Percentiles rank a stretch among this genome's conserved stretches.
Evolutionary conservation across 2,888 invertebrate species (phyloP).

Genomic region (Altica lythri): DNA sequence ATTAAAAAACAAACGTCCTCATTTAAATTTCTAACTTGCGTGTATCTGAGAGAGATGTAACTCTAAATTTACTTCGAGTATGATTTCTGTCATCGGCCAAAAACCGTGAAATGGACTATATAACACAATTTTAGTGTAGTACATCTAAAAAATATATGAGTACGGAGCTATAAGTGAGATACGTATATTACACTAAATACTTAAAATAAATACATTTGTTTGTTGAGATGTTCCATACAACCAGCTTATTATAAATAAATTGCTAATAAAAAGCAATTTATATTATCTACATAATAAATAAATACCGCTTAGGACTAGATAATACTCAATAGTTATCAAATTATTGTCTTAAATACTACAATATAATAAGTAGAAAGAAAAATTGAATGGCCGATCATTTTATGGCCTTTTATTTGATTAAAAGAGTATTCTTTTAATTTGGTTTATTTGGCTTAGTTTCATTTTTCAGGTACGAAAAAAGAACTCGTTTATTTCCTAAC

Average conservation of each 20-base stretch:
- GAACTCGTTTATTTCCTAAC: conserved; percentile 58
- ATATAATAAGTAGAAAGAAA: neutral
- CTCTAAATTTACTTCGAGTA: too few relatives aligned
- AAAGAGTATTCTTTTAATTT: neutral
- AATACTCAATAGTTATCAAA: conserved; percentile 9
- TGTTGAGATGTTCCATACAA: conserved; percentile 13
- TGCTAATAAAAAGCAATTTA: conserved; percentile 3
- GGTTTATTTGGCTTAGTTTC: conserved; percentile 19
- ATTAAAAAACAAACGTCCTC: too few relatives aligned
- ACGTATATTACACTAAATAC: too few relatives aligned
- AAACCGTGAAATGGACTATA: too few relatives aligned
- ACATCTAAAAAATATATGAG: too few relatives aligned
- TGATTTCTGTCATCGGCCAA: too few relatives aligned
- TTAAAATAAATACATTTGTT: too few relatives aligned
- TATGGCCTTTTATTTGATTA: neutral
- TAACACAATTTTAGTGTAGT: too few relatives aligned
- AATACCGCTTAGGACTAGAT: conserved; percentile 20
- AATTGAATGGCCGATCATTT: neutral
- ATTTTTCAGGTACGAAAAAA: conserved; percentile 14
- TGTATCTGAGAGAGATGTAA: too few relatives aligned
- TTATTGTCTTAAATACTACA: conserved; percentile 20
- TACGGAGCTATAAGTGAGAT: too few relatives aligned
- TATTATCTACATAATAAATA: conserved; percentile 3
- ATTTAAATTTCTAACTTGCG: too few relatives aligned
- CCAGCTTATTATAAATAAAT: conserved; percentile 12